Evolutionary conservation across 1,140 invertebrate species (phyloP).

Genomic region (Drosophila orena): DNA sequence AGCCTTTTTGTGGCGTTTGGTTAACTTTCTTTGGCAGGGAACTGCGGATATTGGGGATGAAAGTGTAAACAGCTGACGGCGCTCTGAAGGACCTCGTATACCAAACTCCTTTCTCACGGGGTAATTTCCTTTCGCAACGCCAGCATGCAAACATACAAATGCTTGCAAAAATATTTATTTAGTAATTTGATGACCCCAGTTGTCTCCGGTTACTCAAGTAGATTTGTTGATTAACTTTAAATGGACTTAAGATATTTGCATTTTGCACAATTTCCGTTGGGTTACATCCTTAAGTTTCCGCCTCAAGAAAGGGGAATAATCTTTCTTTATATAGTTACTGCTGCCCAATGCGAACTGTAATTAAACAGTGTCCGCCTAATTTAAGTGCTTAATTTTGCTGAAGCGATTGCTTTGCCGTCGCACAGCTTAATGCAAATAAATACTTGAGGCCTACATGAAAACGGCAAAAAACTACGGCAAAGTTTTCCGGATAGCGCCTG

Average conservation of each 20-base stretch:
- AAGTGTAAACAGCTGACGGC: constrained; percentile 31
- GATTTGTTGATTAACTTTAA: constrained; percentile 40
- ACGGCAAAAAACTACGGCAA: constrained; percentile 13
- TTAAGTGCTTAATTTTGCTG: constrained; percentile 28
- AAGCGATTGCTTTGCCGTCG: constrained; percentile 20
- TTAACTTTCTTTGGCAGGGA: constrained; percentile 20
- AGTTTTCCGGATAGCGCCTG: constrained; percentile 35
- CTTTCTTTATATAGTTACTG: neutral
- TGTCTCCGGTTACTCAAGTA: constrained; percentile 26
- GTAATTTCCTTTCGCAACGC: constrained; percentile 24
- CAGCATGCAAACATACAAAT: constrained; percentile 41
- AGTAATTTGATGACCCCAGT: constrained; percentile 26
- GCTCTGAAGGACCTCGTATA: neutral
- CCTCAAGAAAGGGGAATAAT: neutral
- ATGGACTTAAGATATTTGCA: constrained; percentile 31
- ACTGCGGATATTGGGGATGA: constrained; percentile 22
- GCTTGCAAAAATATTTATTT: constrained; percentile 38
- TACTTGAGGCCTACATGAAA: constrained; percentile 39
- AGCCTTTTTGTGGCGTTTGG: constrained; percentile 28
- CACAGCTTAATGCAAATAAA: constrained; percentile 44
- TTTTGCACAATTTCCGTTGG: constrained; percentile 17
- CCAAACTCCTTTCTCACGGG: constrained; percentile 30
- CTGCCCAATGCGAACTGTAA: neutral
- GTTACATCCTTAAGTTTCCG: neutral
- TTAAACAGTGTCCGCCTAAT: neutral